Evolutionary conservation across 2,888 invertebrate species (phyloP), one percentile per base, ranked within the genome.

Genomic region (Cantharis nigra): DNA sequence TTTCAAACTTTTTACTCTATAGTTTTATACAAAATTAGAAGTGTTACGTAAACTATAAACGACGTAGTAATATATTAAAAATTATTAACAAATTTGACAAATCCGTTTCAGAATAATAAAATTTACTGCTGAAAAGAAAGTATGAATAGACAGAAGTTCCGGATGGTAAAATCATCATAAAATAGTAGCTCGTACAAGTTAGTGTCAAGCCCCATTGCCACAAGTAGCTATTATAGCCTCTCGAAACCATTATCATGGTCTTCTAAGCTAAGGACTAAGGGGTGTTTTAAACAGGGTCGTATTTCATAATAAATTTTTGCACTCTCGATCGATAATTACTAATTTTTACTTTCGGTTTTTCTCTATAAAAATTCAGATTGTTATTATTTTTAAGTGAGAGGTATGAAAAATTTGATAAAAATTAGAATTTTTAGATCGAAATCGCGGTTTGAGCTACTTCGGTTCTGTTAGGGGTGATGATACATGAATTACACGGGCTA

Each of bases 181-280:
- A 80, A 79, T 49, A 49, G 49, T 80, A 79, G 79, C 77, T 74
- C 82, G 86, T 86, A 83, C 84, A 82, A 83, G 84, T 79, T 83
- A 81, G 85, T 85, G 86, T 86, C 85, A 85, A 84, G 86, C 84
- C 83, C 84, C 84, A 84, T 84, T 83, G 83, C 84, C 83, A 79
- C 83, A 83, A 83, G 84, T 85, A 84, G 84, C 84, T 84, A 85
- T 85, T 85, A 84, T 83, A 82, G 78, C 82, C 84, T 84, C 84
- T 84, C 82, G 80, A 80, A 79, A 77, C 80, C 79, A 83, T 84
- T 83, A 83, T 80, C 81, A 80, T 75, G 62, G 69, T 30, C 72
- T 71, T 81, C 23, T 23, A 49, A 49, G 70, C 80, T 73, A 63
- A 70, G 28, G 28, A 3, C 28, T 10, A 30, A 26, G 75, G 83